Evolutionary conservation across 1,140 invertebrate genomes (phyloP), one percentile per base, ranked within the genome.

Genomic region (Mizuhopecten yessoensis): DNA sequence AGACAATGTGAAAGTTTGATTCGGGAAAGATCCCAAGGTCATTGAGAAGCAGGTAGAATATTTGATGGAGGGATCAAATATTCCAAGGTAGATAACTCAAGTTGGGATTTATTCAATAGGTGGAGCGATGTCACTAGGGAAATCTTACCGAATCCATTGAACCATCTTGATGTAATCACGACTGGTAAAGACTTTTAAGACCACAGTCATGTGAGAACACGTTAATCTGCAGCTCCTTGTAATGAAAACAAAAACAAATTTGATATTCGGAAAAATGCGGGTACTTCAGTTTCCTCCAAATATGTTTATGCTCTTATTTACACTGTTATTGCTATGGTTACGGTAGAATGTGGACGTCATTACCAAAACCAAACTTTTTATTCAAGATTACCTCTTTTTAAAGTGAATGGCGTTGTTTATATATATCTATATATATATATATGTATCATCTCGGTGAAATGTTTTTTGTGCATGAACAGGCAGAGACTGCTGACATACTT

Each of bases 291-390:
- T 75, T 75, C 57, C 57, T 75, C 57, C 57, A 75, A 75, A 75
- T 75, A 75, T 75, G 57, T 75, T 75, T 75, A 75, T 75, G 57
- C n/a, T 75, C 57, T 75, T 75, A 75, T 75, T 75, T 75, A 75
- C 57, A 75, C 57, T 75, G n/a, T 75, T 75, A n/a, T 75, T 75
- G 57, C 57, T 75, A 75, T 75, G 57, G 57, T 75, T 75, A 75
- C 57, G 57, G 57, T 75, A 75, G 23, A 29, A 75, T 75, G 57
- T 75, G 57, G 57, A 29, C n/a, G n/a, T 9, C n/a, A 75, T 29
- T 75, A 75, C 57, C 57, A 75, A 75, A 29, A 75, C 57, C 57
- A 75, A 75, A 29, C n/a, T 75, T 75, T 75, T 75, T 75, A 75
- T 75, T 75, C 57, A 75, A 75, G 57, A 75, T 75, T 75, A 75